Evolutionary conservation across 1,140 invertebrate genomes (phyloP).

Genomic region (Xylocopa sonorina): DNA sequence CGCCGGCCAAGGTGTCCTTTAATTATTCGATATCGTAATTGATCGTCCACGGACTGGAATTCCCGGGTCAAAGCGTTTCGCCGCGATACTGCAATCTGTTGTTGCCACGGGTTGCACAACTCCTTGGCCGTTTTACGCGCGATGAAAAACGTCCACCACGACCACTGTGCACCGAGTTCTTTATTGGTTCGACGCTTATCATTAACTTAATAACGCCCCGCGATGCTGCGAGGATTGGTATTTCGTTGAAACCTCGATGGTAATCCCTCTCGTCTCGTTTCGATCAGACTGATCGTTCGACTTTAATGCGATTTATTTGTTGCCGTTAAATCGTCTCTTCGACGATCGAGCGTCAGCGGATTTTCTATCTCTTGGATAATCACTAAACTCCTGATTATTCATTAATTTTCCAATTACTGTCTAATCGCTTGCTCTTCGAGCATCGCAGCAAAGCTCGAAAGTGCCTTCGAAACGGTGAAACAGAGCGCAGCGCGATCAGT

Average conservation of each 20-base stretch:
- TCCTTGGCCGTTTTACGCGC: not conserved
- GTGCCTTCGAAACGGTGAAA: not conserved
- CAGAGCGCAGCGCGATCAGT: too few relatives aligned
- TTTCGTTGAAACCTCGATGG: not conserved
- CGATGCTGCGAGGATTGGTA: not conserved
- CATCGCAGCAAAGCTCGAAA: too few relatives aligned
- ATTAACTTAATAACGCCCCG: not conserved
- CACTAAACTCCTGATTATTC: too few relatives aligned
- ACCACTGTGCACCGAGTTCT: not conserved
- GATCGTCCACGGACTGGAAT: slow-evolving; percentile 16
- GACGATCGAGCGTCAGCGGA: too few relatives aligned
- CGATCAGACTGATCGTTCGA: too few relatives aligned
- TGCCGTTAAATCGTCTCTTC: too few relatives aligned
- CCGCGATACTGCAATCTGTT: slow-evolving; percentile 22
- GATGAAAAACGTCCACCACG: not conserved
- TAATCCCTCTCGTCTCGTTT: not conserved
- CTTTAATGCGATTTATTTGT: too few relatives aligned
- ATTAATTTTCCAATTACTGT: too few relatives aligned
- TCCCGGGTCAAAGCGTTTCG: not conserved
- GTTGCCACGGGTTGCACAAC: not conserved
- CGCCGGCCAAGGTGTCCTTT: slow-evolving; percentile 56
- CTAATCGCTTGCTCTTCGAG: not conserved
- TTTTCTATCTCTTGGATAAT: too few relatives aligned
- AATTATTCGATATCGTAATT: slow-evolving; percentile 51
- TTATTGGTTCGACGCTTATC: not conserved